Conservation (phyloP, 1,140 invertebrate genomes). For the Drosophila murphyi region DNA sequence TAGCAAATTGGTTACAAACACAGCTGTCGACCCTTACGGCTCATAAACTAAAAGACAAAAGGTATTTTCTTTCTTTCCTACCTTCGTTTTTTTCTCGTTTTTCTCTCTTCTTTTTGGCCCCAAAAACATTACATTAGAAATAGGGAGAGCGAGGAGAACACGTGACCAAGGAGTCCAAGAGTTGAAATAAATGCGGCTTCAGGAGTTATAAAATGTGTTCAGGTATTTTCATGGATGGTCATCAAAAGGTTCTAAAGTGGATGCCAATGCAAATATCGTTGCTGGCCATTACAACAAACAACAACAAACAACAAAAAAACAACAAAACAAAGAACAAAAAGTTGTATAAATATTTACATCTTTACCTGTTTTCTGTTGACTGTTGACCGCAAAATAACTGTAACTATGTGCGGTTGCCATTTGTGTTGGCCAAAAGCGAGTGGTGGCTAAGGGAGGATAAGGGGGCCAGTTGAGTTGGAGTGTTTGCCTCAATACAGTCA, state of each 20-base stretch:
- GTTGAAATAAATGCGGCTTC: slow-evolving; percentile 25
- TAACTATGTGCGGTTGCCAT: slow-evolving; percentile 39
- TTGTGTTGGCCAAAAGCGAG: not conserved
- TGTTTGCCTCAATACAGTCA: slow-evolving; percentile 10
- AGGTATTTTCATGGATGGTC: slow-evolving; percentile 47
- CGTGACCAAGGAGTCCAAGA: slow-evolving; percentile 42
- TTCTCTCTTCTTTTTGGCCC: not conserved
- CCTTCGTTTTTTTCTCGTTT: not conserved
- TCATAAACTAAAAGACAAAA: slow-evolving; percentile 78
- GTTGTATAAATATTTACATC: slow-evolving; percentile 44
- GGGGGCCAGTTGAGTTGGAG: not conserved
- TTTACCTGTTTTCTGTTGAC: slow-evolving; percentile 4
- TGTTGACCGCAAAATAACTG: slow-evolving; percentile 37
- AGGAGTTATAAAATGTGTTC: slow-evolving; percentile 40
- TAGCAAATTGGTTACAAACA: slow-evolving; percentile 81
- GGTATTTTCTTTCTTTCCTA: slow-evolving; percentile 40
- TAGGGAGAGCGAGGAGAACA: slow-evolving; percentile 25
- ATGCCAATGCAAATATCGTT: slow-evolving; percentile 52
- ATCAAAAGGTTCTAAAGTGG: slow-evolving; percentile 50
- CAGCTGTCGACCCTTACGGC: slow-evolving; percentile 76
- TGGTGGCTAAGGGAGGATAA: not conserved
- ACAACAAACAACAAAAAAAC: no score
- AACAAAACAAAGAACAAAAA: slow-evolving; percentile 3
- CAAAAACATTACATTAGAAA: slow-evolving; percentile 56
- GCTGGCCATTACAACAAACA: slow-evolving; percentile 18